Evolutionary conservation across 2,797 vertebrate species (phyloP), one percentile per base, ranked within the genome.

Genomic region (Kryptolebias ocellatus): DNA sequence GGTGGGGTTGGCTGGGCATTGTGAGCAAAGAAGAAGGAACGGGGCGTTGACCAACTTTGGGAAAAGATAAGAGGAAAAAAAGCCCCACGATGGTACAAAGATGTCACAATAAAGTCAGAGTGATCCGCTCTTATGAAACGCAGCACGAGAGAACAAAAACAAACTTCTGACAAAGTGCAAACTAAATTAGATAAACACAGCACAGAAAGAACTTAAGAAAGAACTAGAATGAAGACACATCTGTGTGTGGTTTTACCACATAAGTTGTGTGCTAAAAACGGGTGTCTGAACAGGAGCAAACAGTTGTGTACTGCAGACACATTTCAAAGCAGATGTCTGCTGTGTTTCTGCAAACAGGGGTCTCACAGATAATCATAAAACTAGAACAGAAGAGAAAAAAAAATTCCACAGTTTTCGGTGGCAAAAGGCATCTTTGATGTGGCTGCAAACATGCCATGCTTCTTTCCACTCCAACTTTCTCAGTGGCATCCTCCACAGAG

Each of bases 401-500:
- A 24, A 24, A 24, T 24, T 24, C 20, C 29, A 17, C 20, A 45
- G 20, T 62, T 50, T 49, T 34, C 5, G 14, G 57, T 52, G 53
- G 45, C 42, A 50, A 16, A 63, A 64, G n/a, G 51, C 29, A 31
- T 46, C 45, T 74, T 54, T 75, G 52, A 68, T 60, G 39, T 3
- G 44, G 18, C 53, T 54, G 59, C 74, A 70, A 81, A 82, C 74
- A 78, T 18, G 65, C 59, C 68, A 34, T 63, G 37, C 29, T 46
- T 39, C 24, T 12, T 55, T 52, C 20, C 52, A 24, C 42, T 54
- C 39, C 16, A 9, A 47, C 70, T 17, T 58, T 49, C 59, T 37
- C 60, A 5, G 12, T 69, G 78, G 66, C 81, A 71, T 52, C 57
- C 72, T 53, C 62, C 34, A 69, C 64, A 31, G 64, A 71, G 76